Evolutionary conservation across 1,140 invertebrate genomes (phyloP).

Genomic region (Epicauta chinensis): DNA sequence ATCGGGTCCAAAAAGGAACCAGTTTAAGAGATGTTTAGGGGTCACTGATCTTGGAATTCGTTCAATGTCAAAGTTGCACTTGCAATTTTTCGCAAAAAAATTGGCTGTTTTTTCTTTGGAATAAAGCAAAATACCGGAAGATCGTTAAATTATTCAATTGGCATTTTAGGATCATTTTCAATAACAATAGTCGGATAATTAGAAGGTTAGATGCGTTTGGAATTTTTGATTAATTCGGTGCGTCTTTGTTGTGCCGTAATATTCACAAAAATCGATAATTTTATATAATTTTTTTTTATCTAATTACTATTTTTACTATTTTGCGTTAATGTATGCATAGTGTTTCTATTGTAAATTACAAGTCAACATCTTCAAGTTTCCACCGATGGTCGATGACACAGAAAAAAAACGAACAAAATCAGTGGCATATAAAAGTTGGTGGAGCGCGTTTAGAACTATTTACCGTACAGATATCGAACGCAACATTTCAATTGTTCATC

Average conservation of each 20-base stretch:
- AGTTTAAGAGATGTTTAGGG: constrained; percentile 8
- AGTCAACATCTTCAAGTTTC: constrained; percentile 7
- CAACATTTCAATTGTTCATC: not conserved
- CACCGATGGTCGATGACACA: constrained; percentile 12
- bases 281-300: not conserved
- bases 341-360: not conserved
- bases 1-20: constrained; percentile 3
- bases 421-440: constrained; percentile 12
- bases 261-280: not conserved
- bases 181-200: too few relatives aligned
- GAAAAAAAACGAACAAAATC: constrained; percentile 13
- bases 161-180: constrained; percentile 2
- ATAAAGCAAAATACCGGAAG: not conserved
- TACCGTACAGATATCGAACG: not conserved
- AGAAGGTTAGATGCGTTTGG: too few relatives aligned
- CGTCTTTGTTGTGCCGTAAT: too few relatives aligned
- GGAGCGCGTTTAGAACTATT: constrained; percentile 9
- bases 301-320: not conserved
- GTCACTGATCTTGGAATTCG: constrained; percentile 10
- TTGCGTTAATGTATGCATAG: not conserved
- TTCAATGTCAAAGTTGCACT: constrained; percentile 9
- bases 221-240: too few relatives aligned
- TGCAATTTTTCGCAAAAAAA: not conserved
- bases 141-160: constrained; percentile 2
- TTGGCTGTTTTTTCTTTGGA: not conserved